Evolutionary conservation across 2,797 vertebrate species (phyloP), one percentile per base, ranked within the genome.

Genomic region (Balearica regulorum): DNA sequence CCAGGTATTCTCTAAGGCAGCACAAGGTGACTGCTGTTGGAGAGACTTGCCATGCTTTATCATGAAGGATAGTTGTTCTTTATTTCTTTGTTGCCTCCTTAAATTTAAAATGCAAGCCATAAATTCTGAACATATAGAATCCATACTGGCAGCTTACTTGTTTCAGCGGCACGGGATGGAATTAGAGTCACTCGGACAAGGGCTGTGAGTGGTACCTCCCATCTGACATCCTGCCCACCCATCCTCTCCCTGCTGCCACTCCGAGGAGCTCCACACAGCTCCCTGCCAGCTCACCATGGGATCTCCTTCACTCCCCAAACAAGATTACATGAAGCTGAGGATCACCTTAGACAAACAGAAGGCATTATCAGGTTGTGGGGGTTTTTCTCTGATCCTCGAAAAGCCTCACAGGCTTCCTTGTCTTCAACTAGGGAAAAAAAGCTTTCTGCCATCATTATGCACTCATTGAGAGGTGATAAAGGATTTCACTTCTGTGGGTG

Each of bases 321-420:
- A 81, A 75, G 72, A 57, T 72, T 91, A 86, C 20, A 3, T 24
- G 57, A 55, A 83, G 61, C 4, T 83, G 61, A 94, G 68, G 65
- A 87, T 95, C 82, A 86, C 86, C 87, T 93, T 58, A 65, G 76
- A 91, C 57, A 77, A 85, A 75, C 57, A 77, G 86, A 70, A 87
- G 57, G 68, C 46, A 29, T 87, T 90, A 77, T 83, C 39, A 69
- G 39, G 66, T 81, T 48, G 44, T 73, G 55, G 48, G 12, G 58
- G 79, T 94, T 93, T 57, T 10, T 37, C 46, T 90, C 53, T 85
- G 76, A 77, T 94, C 89, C 65, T 90, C 18, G 1, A 65, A 95
- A 89, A 92, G 65, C 65, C 64, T 92, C 57, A 71, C 71, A 78
- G 79, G 84, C 75, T 91, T 93, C 80, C 83, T 84, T 97, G 90